Percentiles rank a stretch among this genome's conserved stretches.
Conservation (phyloP, 2,888 invertebrate genomes). For the Metopia argyrocephala region DNA sequence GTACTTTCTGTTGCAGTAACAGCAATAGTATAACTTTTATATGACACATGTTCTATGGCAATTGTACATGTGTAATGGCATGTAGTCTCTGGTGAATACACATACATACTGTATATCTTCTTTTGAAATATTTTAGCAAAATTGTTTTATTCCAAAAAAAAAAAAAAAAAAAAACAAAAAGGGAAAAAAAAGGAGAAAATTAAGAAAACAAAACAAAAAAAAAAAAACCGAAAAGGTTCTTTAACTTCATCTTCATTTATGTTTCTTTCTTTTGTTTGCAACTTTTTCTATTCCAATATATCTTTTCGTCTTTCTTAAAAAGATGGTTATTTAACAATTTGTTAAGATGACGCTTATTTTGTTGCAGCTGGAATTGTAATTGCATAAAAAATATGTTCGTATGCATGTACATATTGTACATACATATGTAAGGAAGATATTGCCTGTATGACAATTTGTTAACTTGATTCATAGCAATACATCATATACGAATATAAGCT, state of each 20-base stretch:
- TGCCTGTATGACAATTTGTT: conserved; percentile 57
- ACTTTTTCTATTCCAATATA: conserved; percentile 5
- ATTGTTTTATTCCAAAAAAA: conserved; percentile 12
- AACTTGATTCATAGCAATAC: conserved; percentile 55
- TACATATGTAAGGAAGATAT: too few species aligned
- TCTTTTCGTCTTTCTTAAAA: neutral
- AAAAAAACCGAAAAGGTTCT: neutral
- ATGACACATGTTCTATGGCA: conserved; percentile 76
- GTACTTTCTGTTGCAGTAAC: conserved; percentile 9
- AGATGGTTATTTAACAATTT: conserved; percentile 57
- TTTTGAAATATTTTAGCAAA: conserved; percentile 48
- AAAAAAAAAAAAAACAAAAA: neutral
- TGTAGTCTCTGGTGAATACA: conserved; percentile 71
- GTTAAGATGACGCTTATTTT: conserved; percentile 64
- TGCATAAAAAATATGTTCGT: too few species aligned
- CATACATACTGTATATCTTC: too few species aligned
- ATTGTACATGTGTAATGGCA: conserved; percentile 74
- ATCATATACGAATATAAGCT: conserved; percentile 31
- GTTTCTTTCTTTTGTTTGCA: conserved; percentile 40
- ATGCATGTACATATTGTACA: too few species aligned
- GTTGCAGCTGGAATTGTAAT: conserved; percentile 36
- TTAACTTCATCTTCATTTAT: conserved; percentile 10
- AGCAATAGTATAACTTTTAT: conserved; percentile 36
- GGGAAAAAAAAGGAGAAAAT: neutral
- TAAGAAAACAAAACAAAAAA: neutral